Percentiles rank a stretch among this genome's conserved stretches.
Conservation (phyloP, 2,797 vertebrate genomes). For the Falco berigora region DNA sequence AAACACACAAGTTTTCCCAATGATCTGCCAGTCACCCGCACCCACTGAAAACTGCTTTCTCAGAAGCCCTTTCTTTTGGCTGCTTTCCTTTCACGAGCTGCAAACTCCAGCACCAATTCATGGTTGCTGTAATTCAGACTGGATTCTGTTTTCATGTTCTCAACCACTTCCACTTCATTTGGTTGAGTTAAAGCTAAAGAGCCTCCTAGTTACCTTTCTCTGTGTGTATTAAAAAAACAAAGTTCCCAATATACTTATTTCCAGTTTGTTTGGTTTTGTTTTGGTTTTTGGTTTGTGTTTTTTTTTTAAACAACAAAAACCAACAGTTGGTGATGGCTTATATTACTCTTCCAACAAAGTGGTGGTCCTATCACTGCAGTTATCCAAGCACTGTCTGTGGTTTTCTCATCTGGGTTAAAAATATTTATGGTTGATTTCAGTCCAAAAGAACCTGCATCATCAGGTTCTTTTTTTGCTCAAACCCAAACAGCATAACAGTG, state of each 20-base stretch:
- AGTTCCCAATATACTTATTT: neutral
- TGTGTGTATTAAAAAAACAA: neutral
- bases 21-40: neutral
- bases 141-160: neutral
- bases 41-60: neutral
- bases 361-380: neutral
- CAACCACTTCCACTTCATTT: neutral
- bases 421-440: neutral
- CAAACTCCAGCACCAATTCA: fast-evolving
- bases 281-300: neutral
- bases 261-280: neutral
- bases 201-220: neutral
- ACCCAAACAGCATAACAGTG: fast-evolving
- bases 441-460: neutral
- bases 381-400: neutral
- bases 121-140: neutral
- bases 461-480: neutral
- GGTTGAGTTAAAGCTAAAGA: neutral
- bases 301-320: neutral
- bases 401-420: neutral
- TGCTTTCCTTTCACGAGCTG: neutral
- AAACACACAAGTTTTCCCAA: neutral
- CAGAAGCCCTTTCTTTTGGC: neutral
- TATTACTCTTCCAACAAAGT: neutral
- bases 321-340: neutral